Conservation (phyloP, 2,113 vertebrate genomes). For the Gambusia holbrooki region DNA sequence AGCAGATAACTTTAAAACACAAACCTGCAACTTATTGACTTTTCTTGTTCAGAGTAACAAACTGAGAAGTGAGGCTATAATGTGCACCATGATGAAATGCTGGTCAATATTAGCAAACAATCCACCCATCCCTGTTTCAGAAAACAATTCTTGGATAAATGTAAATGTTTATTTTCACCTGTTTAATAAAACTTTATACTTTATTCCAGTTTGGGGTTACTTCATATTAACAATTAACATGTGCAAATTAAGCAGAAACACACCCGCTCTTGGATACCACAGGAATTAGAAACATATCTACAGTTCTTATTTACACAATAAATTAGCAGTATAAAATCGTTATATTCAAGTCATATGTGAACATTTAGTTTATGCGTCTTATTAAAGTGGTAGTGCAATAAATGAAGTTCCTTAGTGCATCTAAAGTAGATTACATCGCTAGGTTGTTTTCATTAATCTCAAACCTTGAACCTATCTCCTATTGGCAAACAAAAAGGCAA, state of each 20-base stretch:
- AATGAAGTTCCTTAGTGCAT: slow-evolving; percentile 42
- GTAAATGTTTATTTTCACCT: slow-evolving; percentile 12
- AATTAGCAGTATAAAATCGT: slow-evolving; percentile 70
- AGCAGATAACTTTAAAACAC: background rate
- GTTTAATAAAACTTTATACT: slow-evolving; percentile 70
- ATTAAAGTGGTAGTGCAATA: slow-evolving; percentile 60
- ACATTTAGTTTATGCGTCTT: slow-evolving; percentile 34
- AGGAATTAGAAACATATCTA: slow-evolving; percentile 51
- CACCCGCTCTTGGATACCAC: slow-evolving; percentile 24
- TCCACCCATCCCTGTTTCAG: background rate
- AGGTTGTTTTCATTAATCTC: slow-evolving; percentile 8
- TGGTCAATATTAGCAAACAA: background rate
- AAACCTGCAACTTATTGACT: background rate
- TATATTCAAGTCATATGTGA: slow-evolving; percentile 52
- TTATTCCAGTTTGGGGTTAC: slow-evolving; percentile 25
- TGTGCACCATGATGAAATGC: background rate
- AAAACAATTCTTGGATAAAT: slow-evolving; percentile 3
- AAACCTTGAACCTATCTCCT: slow-evolving; percentile 1
- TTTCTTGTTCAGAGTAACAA: background rate
- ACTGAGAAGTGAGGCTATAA: background rate
- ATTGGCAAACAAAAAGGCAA: slow-evolving; percentile 21
- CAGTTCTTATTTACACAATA: slow-evolving; percentile 73
- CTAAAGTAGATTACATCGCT: slow-evolving; percentile 17
- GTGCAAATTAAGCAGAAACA: slow-evolving; percentile 32
- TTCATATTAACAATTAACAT: slow-evolving; percentile 31